Evolutionary conservation across 2,888 invertebrate genomes (phyloP).

Genomic region (Aporophyla nigra): DNA sequence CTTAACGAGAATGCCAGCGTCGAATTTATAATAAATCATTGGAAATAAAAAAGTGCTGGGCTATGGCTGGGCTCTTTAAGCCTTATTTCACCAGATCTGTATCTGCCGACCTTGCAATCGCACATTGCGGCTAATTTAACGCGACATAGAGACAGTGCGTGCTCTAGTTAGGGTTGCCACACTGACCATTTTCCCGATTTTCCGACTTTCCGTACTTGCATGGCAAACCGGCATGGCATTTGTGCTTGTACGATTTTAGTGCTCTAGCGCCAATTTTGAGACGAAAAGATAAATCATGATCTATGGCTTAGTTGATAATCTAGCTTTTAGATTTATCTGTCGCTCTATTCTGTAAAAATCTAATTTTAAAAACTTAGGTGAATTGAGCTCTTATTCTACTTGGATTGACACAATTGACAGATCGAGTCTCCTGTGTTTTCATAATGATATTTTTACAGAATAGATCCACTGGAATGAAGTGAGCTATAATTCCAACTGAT

Average conservation of each 20-base stretch:
- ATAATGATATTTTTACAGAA: too few species aligned
- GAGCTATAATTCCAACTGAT: not conserved
- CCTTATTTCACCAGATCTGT: constrained; percentile 58
- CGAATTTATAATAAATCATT: constrained; percentile 63
- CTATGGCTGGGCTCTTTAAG: constrained; percentile 45
- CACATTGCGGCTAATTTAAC: constrained; percentile 67
- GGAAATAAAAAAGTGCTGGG: constrained; percentile 53
- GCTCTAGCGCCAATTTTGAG: not conserved
- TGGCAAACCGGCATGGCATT: too few species aligned
- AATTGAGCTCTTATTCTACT: too few species aligned
- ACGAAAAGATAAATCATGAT: not conserved
- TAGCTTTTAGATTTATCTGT: not conserved
- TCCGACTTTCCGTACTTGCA: not conserved
- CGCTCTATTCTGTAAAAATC: not conserved
- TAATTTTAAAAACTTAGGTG: not conserved
- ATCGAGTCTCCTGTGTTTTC: too few species aligned
- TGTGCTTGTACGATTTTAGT: not conserved
- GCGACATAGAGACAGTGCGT: constrained; percentile 61
- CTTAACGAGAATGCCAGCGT: constrained; percentile 60
- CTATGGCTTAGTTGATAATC: not conserved
- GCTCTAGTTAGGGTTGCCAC: constrained; percentile 43
- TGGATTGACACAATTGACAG: too few species aligned
- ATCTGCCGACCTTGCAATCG: constrained; percentile 62
- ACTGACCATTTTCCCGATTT: not conserved
- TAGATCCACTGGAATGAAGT: not conserved